These are phyloP conservation scores for Cepaea nemoralis DNA, from an alignment of 1,140 invertebrate species.

Conservation along the genomic window DNA sequence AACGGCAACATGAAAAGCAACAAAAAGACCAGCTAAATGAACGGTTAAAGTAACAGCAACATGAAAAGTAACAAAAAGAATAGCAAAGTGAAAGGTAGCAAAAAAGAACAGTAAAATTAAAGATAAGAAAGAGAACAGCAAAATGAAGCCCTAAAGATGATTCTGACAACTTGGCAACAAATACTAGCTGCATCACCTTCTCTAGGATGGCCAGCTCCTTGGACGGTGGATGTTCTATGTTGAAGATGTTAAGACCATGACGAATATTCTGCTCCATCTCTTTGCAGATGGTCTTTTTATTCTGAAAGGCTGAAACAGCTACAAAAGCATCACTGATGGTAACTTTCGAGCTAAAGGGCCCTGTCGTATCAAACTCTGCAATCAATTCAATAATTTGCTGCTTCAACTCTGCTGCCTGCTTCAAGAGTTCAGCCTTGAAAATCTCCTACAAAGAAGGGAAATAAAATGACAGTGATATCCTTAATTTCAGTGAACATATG, in stretches of 20 bases:
- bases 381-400: conserved; percentile 76
- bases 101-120: too few species aligned
- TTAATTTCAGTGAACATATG: too few species aligned
- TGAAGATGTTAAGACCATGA: conserved; percentile 81
- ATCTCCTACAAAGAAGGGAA: conserved; percentile 73
- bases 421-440: conserved; percentile 79
- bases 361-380: conserved; percentile 77
- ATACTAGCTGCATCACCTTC: too few species aligned
- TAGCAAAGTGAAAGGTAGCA: too few species aligned
- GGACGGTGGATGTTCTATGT: conserved; percentile 80
- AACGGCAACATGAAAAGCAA: too few species aligned
- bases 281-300: conserved; percentile 76
- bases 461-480: not conserved
- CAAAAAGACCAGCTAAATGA: too few species aligned
- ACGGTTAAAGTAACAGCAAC: too few species aligned
- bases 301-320: conserved; percentile 76
- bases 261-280: conserved; percentile 79
- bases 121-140: too few species aligned
- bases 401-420: conserved; percentile 78
- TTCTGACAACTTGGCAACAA: too few species aligned
- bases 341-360: conserved; percentile 73
- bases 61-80: not conserved
- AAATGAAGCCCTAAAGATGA: too few species aligned
- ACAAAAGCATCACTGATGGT: conserved; percentile 76
- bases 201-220: conserved; percentile 80